Conservation (phyloP, 2,888 invertebrate genomes). For the Hirudinaria manillensis region DNA sequence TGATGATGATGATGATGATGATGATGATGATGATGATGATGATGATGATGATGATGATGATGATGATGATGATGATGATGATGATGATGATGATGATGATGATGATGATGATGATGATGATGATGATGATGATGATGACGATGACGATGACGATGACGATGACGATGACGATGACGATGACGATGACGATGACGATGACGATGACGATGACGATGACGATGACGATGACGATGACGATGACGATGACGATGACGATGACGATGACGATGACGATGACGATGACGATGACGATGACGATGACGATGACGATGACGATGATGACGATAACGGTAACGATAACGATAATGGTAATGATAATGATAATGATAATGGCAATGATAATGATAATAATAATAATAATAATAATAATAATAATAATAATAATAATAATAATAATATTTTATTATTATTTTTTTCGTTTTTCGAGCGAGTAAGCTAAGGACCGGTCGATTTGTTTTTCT, state of each 20-base stretch:
- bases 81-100: constrained; percentile 15
- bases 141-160: constrained; percentile 14
- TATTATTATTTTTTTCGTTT: too few species aligned
- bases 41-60: constrained; percentile 14
- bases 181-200: constrained; percentile 12
- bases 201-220: constrained; percentile 14
- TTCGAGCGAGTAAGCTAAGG: too few species aligned
- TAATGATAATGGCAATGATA: too few species aligned
- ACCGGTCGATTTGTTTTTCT: too few species aligned
- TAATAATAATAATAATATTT: too few species aligned
- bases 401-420: too few species aligned
- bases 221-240: constrained; percentile 8
- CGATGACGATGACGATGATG: constrained; percentile 3
- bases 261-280: neutral
- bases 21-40: constrained; percentile 12
- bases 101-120: constrained; percentile 1
- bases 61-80: constrained; percentile 11
- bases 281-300: neutral
- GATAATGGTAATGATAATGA: neutral
- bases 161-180: constrained; percentile 20
- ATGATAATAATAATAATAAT: too few species aligned
- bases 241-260: neutral
- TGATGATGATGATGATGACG: neutral
- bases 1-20: constrained; percentile 14
- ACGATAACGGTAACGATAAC: neutral